Evolutionary conservation across 2,888 invertebrate species (phyloP), one percentile per base, ranked within the genome.

Genomic region (Sinodicranocentrus sp.): DNA sequence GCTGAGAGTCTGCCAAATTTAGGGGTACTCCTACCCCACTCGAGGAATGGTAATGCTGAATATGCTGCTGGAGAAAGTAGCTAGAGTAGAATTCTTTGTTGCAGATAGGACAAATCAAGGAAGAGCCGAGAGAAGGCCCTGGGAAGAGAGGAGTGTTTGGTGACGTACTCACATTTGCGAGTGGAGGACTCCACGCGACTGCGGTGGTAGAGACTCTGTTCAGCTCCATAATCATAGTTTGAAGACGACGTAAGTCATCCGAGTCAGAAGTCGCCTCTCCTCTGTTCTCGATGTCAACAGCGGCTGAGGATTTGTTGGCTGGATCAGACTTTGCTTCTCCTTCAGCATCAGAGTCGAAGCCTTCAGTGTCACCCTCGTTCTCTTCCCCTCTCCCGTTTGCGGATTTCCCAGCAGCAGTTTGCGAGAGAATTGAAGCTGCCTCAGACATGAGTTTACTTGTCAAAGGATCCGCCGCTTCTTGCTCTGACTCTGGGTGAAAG

Each of bases 141-240:
- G 23, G 8, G 25, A 26, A 72, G 19, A 71, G 80, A 89, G 89
- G 43, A 89, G 89, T 54, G 44, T 76, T 57, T 2, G 76, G 79
- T 23, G 84, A 84, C 23, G 78, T 73, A 43, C 71, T 75, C 17
- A 76, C 75, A 21, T 82, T 70, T 21, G 83, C 76, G 21, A 80
- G 52, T 1, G 87, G 86, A 48, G 87, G 86, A 73, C 86, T 87
- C 87, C 88, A 87, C 13, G 84, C 84, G 8, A 80, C 87, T 28
- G 84, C 87, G 17, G 82, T 85, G 19, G 86, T 83, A 88, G 95
- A 95, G 63, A 96, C 91, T 88, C 95, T 96, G 91, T 96, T 98
- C 89, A 96, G 91, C 91, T 95, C 97, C 89, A 95, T 93, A 89
- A 96, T 95, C 97, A 96, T 98, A 21, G 95, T 95, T 91, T 97